Percentiles rank a stretch among this genome's conserved stretches.
Conservation (phyloP, 2,113 vertebrate genomes). For the Hucho hucho region DNA sequence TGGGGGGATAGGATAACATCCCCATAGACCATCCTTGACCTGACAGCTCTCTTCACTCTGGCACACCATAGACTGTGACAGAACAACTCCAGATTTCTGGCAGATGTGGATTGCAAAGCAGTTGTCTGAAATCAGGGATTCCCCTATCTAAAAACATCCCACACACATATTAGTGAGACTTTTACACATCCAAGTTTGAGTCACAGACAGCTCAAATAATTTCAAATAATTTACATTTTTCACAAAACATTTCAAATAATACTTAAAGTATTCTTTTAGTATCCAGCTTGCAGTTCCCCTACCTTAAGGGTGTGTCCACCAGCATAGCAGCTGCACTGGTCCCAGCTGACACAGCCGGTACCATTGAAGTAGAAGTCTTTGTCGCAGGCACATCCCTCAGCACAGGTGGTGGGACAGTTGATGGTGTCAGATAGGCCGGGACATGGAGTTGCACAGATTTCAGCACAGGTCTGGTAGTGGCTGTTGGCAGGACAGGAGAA, state of each 20-base stretch:
- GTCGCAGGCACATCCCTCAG: slow-evolving; percentile 77
- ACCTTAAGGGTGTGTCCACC: slow-evolving; percentile 72
- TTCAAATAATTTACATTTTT: background rate
- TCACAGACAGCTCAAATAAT: background rate
- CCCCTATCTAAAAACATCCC: background rate
- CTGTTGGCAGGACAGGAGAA: slow-evolving; percentile 67
- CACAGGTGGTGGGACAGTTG: slow-evolving; percentile 29
- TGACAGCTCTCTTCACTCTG: background rate
- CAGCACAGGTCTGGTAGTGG: slow-evolving; percentile 68
- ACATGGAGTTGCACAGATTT: slow-evolving; percentile 67
- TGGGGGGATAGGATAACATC: background rate
- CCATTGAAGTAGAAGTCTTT: slow-evolving; percentile 53
- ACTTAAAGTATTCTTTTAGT: background rate
- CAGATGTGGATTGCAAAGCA: background rate
- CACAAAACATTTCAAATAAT: background rate
- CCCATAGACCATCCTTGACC: background rate
- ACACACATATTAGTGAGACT: background rate
- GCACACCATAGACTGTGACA: background rate
- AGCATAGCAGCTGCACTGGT: slow-evolving; percentile 73
- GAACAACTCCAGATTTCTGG: background rate
- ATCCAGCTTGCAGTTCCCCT: background rate
- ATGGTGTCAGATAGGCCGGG: slow-evolving; percentile 16
- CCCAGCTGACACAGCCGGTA: slow-evolving; percentile 54
- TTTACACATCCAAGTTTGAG: background rate
- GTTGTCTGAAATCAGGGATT: background rate